Percentiles rank a stretch among this genome's conserved stretches.
phyloP scores from a whole-genome alignment of 2,888 invertebrate species.

The Drosophila infuscata region DNA sequence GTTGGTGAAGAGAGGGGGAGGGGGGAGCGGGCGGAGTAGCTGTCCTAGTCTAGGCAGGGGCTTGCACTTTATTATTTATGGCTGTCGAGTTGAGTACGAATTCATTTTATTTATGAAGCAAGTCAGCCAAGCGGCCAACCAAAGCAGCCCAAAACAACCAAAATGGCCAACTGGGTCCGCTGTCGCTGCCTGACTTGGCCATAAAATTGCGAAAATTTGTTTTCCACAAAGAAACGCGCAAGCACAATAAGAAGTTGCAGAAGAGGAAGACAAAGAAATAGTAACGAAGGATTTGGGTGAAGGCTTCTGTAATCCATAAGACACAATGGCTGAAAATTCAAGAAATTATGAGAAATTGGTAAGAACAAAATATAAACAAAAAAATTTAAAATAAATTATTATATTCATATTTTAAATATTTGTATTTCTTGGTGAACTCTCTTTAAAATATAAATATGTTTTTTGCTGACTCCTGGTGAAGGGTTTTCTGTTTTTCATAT shows the following conservation, averaged over 20 bases:
- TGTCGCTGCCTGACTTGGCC: conserved; percentile 10
- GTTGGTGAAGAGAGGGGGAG: too few relatives aligned
- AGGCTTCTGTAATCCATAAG: neutral
- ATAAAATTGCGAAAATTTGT: conserved; percentile 31
- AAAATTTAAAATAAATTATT: neutral
- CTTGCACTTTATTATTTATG: conserved; percentile 78
- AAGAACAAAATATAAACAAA: neutral
- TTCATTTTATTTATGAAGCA: conserved; percentile 77
- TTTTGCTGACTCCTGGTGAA: too few relatives aligned
- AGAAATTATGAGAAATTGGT: neutral
- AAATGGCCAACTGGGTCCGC: conserved; percentile 58
- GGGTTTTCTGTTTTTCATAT: too few relatives aligned
- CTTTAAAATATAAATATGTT: neutral
- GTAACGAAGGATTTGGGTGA: neutral
- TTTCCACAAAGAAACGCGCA: conserved; percentile 15
- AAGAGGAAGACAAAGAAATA: neutral
- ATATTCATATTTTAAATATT: neutral
- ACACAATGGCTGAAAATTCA: neutral
- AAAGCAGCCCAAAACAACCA: conserved; percentile 8
- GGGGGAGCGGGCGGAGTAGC: neutral
- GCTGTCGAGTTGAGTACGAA: conserved; percentile 74
- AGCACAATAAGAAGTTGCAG: neutral
- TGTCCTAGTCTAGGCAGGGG: conserved; percentile 28
- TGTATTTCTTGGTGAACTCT: neutral
- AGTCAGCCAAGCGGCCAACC: conserved; percentile 65